Conservation (phyloP, 2,888 invertebrate species). For the Mycalesis mineus region DNA sequence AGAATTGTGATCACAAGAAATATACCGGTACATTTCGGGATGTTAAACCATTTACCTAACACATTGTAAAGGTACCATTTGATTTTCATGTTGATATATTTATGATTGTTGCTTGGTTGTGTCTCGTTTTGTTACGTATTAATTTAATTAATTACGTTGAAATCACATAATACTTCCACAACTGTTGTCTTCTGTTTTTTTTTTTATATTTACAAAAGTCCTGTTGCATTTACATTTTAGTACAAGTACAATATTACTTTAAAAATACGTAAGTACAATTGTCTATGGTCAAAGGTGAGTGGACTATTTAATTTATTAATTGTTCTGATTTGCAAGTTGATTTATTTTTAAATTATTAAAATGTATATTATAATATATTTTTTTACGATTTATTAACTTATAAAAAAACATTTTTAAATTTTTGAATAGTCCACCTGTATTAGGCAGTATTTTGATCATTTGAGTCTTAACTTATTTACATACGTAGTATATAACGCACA, state of each 20-base stretch:
- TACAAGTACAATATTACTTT: conserved; percentile 27
- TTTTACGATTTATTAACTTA: too few relatives aligned
- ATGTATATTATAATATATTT: too few relatives aligned
- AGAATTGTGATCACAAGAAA: too few relatives aligned
- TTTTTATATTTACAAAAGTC: conserved; percentile 3
- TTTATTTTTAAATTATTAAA: too few relatives aligned
- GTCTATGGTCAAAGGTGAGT: not conserved
- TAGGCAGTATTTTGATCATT: not conserved
- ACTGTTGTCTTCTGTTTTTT: conserved; percentile 3
- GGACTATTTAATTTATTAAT: not conserved
- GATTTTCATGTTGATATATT: not conserved
- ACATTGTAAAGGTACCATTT: too few relatives aligned
- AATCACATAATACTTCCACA: not conserved
- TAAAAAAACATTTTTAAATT: not conserved
- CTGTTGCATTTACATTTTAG: conserved; percentile 32
- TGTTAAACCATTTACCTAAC: too few relatives aligned
- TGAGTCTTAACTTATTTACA: not conserved
- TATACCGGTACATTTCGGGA: too few relatives aligned
- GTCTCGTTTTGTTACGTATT: not conserved
- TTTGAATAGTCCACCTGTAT: not conserved
- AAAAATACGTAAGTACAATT: not conserved
- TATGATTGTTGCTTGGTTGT: not conserved
- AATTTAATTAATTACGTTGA: not conserved
- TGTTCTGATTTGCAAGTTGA: too few relatives aligned
- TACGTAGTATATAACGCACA: conserved; percentile 35